A percentile compares a stretch with the other conserved stretches of the same genome.
Conservation (phyloP, 2,888 invertebrate species). For the Pollenia angustigena region DNA sequence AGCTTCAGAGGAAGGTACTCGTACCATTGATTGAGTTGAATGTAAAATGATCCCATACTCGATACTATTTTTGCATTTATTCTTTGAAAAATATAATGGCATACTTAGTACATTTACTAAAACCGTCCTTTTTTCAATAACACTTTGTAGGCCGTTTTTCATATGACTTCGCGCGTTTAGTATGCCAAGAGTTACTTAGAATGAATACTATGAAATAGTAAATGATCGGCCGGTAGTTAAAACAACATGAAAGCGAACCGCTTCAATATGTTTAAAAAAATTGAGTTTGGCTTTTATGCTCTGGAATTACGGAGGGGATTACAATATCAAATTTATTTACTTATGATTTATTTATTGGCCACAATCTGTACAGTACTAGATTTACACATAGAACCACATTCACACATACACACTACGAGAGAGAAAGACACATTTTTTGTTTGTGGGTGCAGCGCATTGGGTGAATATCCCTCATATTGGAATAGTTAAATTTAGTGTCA, state of each 20-base stretch:
- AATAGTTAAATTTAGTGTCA: not conserved
- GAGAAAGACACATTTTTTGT: not conserved
- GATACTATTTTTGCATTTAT: too few species aligned
- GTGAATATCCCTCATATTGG: not conserved
- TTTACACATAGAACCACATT: not conserved
- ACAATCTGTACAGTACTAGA: constrained; percentile 14
- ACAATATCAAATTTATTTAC: constrained; percentile 73
- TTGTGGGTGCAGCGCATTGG: not conserved
- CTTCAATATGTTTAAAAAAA: constrained; percentile 65
- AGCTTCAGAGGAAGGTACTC: too few species aligned
- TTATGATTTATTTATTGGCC: constrained; percentile 66
- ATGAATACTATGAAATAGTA: not conserved
- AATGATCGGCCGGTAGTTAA: constrained; percentile 11
- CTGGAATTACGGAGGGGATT: constrained; percentile 71
- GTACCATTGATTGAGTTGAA: too few species aligned
- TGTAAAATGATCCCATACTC: too few species aligned
- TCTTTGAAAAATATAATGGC: too few species aligned
- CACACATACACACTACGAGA: not conserved
- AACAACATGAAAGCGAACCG: constrained; percentile 71
- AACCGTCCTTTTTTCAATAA: too few species aligned
- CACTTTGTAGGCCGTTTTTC: too few species aligned
- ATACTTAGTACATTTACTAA: too few species aligned
- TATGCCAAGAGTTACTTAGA: not conserved
- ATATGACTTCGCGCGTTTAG: too few species aligned
- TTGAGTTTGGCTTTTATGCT: constrained; percentile 71